Percentiles rank a stretch among this genome's conserved stretches.
Evolutionary conservation across 1,140 invertebrate genomes (phyloP).

Genomic region (Conopomorpha cramerella): DNA sequence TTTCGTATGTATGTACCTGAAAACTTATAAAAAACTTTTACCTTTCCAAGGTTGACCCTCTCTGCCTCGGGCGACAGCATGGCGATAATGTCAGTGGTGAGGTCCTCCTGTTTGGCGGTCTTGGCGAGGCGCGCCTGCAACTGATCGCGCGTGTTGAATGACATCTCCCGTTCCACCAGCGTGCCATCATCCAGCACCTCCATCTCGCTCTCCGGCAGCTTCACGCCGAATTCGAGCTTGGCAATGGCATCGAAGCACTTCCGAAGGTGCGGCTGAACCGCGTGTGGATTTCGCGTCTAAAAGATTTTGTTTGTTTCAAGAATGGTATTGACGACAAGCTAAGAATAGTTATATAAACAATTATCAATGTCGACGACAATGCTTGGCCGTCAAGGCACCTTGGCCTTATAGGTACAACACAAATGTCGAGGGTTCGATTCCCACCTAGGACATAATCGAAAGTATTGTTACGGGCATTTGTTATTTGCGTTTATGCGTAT

Average conservation of each 20-base stretch:
- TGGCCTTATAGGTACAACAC: too few species aligned
- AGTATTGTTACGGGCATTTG: too few species aligned
- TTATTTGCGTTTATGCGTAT: too few species aligned
- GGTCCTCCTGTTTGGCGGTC: slow-evolving; percentile 37
- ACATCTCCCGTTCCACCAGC: slow-evolving; percentile 38
- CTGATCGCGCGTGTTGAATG: slow-evolving; percentile 31
- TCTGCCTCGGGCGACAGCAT: slow-evolving; percentile 89
- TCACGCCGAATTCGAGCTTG: slow-evolving; percentile 75
- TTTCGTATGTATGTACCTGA: too few species aligned
- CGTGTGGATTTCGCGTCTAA: slow-evolving; percentile 82
- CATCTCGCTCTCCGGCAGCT: slow-evolving; percentile 57
- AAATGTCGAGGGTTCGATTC: too few species aligned
- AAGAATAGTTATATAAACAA: too few species aligned
- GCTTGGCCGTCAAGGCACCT: too few species aligned
- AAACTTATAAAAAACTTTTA: too few species aligned
- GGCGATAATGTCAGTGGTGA: slow-evolving; percentile 81
- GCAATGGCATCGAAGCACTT: slow-evolving; percentile 90
- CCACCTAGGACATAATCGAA: too few species aligned
- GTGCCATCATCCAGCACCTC: slow-evolving; percentile 40
- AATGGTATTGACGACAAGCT: too few species aligned
- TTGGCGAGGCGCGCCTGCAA: slow-evolving; percentile 38
- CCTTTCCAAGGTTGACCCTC: slow-evolving; percentile 74
- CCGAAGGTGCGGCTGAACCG: slow-evolving; percentile 84
- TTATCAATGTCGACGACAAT: too few species aligned
- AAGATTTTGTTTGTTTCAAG: too few species aligned